Conservation (phyloP, 2,113 vertebrate genomes). For the Ceyx melanurus region DNA sequence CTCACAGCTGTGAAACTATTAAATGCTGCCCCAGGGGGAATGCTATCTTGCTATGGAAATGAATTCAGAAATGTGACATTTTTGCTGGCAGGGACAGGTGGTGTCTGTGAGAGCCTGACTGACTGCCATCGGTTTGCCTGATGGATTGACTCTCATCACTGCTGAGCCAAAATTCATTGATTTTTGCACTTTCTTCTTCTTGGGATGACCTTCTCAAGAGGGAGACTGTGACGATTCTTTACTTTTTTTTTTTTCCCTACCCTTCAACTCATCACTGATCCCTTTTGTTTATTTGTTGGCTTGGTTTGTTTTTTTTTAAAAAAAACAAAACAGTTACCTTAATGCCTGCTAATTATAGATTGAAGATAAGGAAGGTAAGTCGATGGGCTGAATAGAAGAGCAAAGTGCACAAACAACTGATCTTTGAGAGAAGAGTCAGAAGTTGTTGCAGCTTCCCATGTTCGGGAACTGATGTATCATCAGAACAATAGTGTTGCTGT, state of each 20-base stretch:
- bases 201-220: constrained; percentile 49
- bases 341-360: constrained; percentile 38
- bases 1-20: constrained; percentile 48
- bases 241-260: not conserved
- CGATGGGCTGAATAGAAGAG: not conserved
- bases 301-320: not conserved
- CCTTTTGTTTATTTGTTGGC: not conserved
- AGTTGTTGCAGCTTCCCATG: not conserved
- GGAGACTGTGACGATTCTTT: not conserved
- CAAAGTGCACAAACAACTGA: not conserved
- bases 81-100: constrained; percentile 46
- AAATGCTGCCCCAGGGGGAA: not conserved
- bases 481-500: not conserved
- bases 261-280: not conserved
- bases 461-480: not conserved
- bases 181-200: constrained; percentile 12
- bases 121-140: constrained; percentile 40
- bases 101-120: constrained; percentile 27
- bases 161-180: constrained; percentile 43
- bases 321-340: not conserved
- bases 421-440: not conserved
- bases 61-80: constrained; percentile 66
- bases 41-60: constrained; percentile 66
- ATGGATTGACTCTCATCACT: constrained; percentile 60
- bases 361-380: constrained; percentile 17